Evolutionary conservation across 2,113 vertebrate species (phyloP).

Genomic region (Rhinolophus ferrumequinum): DNA sequence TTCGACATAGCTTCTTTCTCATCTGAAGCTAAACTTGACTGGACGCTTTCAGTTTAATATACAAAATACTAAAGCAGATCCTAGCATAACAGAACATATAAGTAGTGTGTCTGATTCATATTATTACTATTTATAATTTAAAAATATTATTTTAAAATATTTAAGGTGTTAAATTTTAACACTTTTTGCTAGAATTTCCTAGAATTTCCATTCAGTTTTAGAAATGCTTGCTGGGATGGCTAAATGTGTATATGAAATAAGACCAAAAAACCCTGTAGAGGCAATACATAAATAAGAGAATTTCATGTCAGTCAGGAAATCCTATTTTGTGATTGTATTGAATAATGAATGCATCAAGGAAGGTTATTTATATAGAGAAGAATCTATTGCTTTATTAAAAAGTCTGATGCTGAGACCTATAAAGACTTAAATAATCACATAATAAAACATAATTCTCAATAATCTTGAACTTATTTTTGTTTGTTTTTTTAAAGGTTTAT

Average conservation of each 20-base stretch:
- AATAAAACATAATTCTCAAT: neutral
- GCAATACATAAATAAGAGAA: neutral
- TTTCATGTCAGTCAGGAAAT: neutral
- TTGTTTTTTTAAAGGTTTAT: neutral
- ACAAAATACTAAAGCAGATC: neutral
- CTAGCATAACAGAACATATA: neutral
- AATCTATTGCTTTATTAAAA: slow-evolving; percentile 2
- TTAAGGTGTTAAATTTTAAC: neutral
- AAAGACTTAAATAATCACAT: neutral
- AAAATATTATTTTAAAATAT: neutral
- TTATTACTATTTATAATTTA: neutral
- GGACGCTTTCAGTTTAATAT: neutral
- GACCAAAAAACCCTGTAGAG: neutral
- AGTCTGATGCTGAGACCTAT: neutral
- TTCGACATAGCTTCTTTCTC: neutral
- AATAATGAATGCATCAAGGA: neutral
- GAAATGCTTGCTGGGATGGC: neutral
- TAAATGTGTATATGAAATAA: neutral
- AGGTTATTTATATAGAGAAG: neutral
- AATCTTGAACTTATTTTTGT: neutral
- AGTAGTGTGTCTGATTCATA: neutral
- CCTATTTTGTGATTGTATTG: neutral
- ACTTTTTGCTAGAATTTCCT: neutral
- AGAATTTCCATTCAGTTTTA: slow-evolving; percentile 5
- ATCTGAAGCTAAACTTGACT: neutral